Base-by-base conservation (phyloP, 1,140 invertebrate genomes). In the Glomeris maerens region DNA sequence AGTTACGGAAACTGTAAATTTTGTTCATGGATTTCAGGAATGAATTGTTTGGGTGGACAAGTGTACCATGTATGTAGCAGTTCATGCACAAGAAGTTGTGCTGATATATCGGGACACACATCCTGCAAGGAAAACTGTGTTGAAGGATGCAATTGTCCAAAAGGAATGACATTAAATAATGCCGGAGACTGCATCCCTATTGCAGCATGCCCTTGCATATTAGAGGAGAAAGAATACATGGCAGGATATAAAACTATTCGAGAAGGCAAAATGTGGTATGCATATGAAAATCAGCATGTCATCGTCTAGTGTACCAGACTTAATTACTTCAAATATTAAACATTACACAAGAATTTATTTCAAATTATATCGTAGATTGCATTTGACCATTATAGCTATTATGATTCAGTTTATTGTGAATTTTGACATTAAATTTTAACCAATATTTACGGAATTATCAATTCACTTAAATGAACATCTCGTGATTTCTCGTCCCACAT, bases 121-220 rank as follows among this genome's bases (percentile, higher is more conserved):
- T 56, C 60, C 28, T 83, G 81, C 62, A 68, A 65, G 38, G 70
- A 73, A 14, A 70, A 68, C 28, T 92, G 88, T 60, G 81, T 88
- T 1, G 87, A 91, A 63, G 88, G 88, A 1, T 92, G 88, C 65
- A 83, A 83, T 52, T 93, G 88, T 63, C 83, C 85, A 0, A 66
- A 72, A 40, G 85, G 84, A 17, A 71, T 81, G 62, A 77, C 84
- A 1, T 63, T 91, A 23, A 62, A 67, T 55, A 74, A 82, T 52
- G 70, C 75, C 4, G 80, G 80, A 7, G 73, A 80, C 45, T 93
- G 89, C 63, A 76, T 92, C 27, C 78, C 79, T 0, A 74, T 83
- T 20, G 74, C 73, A 0, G 66, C 78, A 48, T 93, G 89, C 64
- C 77, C 79, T 0, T 94, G 89, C 63, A 66, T 68, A 38, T 76